Base-by-base conservation (phyloP, 2,113 vertebrate species). In the Thymallus thymallus region DNA sequence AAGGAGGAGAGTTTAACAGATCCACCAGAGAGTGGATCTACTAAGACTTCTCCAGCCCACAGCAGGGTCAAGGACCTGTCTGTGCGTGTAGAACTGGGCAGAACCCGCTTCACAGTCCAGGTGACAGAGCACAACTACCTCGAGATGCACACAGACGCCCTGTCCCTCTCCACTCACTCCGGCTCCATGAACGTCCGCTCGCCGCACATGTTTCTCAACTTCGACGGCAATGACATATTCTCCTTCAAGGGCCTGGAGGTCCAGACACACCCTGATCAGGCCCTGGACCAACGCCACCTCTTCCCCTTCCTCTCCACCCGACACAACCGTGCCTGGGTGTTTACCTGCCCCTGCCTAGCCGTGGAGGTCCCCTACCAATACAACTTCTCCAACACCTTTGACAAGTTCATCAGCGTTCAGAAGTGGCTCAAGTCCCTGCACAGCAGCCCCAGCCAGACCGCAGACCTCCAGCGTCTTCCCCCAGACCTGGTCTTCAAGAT, bases 341-440 rank as follows among this genome's bases (percentile, higher is more conserved):
- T 98, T 70, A 93, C 93, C 26, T 90, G 95, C 0, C 94, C 94
- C 23, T 93, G 88, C 1, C 75, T 96, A 12, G 81, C 91, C n/a
- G 87, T 96, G 0, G 96, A 99, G 86, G 97, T 99, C 81, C 98
- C 97, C 6, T 98, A 97, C 81, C 96, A 97, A 82, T 98, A 98
- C 16, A 94, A 99, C 76, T 97, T 98, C 88, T 98, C 97, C 12
- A 91, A 83, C 78, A 97, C 97, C 3, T 93, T 99, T 63, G 98
- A 99, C 4, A 93, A 94, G 69, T 94, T 95, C 0, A 92, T 99
- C 67, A 93, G 94, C 0, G 94, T 97, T 76, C 97, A 98, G 90
- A 99, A 98, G 82, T 99, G 97, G 98, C 87, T 99, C 68, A 98
- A 96, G 85, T 94, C 94, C 0, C 91, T 99, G 6, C 97, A 99